Evolutionary conservation across 2,113 vertebrate species (phyloP).

Genomic region (Psittacula cyanocephala): DNA sequence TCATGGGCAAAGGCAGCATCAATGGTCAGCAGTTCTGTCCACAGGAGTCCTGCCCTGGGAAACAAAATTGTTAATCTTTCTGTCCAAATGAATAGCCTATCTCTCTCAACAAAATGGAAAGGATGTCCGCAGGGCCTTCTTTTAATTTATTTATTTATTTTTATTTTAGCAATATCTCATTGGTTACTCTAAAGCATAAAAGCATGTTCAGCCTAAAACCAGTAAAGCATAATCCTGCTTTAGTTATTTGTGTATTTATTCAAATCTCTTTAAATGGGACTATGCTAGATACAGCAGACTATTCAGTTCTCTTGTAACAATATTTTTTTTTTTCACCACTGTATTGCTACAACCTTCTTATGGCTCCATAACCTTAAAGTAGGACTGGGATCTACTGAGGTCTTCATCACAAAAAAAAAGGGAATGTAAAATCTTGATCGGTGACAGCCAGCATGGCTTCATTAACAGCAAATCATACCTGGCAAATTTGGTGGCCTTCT

Average conservation of each 20-base stretch:
- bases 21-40: neutral
- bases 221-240: neutral
- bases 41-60: neutral
- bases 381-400: neutral
- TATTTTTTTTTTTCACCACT: neutral
- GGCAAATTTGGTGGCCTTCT: neutral
- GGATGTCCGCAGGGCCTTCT: neutral
- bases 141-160: neutral
- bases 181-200: neutral
- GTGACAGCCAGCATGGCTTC: neutral
- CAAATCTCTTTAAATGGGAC: neutral
- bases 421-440: neutral
- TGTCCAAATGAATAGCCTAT: neutral
- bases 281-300: neutral
- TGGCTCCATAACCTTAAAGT: neutral
- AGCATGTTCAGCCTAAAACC: neutral
- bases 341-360: neutral
- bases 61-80: neutral
- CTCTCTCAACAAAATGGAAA: neutral
- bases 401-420: neutral
- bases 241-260: neutral
- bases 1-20: neutral
- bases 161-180: neutral
- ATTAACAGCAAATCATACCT: neutral
- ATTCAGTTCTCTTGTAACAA: neutral